These are phyloP conservation scores for Paragorgia papillata DNA, from an alignment of 92 coral and sea anemone genomes.

Conservation along the genomic window DNA sequence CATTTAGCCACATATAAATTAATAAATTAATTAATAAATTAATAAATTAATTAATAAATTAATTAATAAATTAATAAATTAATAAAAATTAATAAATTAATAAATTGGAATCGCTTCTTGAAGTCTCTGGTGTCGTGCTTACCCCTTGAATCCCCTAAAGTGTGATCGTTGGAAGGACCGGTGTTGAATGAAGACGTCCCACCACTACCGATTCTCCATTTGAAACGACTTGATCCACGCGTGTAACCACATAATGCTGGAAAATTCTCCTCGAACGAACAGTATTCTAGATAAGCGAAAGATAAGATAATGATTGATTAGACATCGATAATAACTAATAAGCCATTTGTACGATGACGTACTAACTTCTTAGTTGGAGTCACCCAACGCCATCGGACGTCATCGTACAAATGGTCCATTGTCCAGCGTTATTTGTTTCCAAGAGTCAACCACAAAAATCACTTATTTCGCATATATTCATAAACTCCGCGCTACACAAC, in stretches of 20 bases:
- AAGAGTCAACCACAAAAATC: no score
- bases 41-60: no score
- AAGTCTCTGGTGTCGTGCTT: neutral
- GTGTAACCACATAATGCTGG: conserved; percentile 82
- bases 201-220: conserved; percentile 81
- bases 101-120: no score
- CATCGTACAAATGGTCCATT: no score
- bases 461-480: no score
- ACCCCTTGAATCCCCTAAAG: conserved; percentile 87
- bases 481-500: no score
- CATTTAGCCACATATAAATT: conserved; percentile 75
- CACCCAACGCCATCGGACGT: no score
- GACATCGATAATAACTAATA: no score
- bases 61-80: neutral
- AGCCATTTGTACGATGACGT: no score
- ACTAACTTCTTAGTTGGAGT: no score
- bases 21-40: neutral
- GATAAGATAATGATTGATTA: neutral
- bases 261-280: conserved; percentile 75
- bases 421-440: no score
- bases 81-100: conserved; percentile 1
- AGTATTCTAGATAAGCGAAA: conserved; percentile 33
- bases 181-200: conserved; percentile 67
- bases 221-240: conserved; percentile 56
- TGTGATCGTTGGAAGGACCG: conserved; percentile 90